Conservation (phyloP, 2,797 vertebrate genomes). For the Crocidura indochinensis region DNA sequence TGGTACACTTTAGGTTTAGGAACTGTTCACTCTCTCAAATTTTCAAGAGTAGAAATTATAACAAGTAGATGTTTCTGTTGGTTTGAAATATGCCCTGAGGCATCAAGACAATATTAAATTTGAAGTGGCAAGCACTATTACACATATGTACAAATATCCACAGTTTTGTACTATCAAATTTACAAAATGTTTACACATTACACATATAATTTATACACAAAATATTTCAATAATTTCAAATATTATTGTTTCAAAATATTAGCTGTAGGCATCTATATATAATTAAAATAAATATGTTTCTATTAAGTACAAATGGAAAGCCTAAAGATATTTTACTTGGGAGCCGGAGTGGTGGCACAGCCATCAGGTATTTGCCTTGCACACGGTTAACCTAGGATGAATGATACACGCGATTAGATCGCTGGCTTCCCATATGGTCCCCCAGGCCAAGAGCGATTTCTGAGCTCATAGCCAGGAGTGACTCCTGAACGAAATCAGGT, state of each 20-base stretch:
- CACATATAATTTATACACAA: background rate
- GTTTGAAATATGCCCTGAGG: background rate
- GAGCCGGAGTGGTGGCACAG: no score
- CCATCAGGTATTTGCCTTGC: no score
- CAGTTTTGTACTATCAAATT: background rate
- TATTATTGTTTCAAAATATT: background rate
- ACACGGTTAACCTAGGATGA: no score
- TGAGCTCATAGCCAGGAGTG: no score
- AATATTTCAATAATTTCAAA: background rate
- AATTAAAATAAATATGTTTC: background rate
- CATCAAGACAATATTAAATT: background rate
- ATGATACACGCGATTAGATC: no score
- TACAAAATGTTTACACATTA: background rate
- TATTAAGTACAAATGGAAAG: background rate
- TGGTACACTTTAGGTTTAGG: background rate
- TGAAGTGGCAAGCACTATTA: background rate
- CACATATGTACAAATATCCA: background rate
- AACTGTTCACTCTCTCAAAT: background rate
- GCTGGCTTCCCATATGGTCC: no score
- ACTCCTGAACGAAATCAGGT: no score
- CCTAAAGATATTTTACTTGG: background rate
- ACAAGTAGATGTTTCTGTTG: conserved; percentile 12
- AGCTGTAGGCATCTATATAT: background rate
- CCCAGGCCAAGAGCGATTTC: no score
- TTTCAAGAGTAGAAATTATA: background rate